A percentile compares a stretch with the other conserved stretches of the same genome.
Conservation (phyloP, 1,140 invertebrate species). For the Ditylenchus dipsaci region DNA sequence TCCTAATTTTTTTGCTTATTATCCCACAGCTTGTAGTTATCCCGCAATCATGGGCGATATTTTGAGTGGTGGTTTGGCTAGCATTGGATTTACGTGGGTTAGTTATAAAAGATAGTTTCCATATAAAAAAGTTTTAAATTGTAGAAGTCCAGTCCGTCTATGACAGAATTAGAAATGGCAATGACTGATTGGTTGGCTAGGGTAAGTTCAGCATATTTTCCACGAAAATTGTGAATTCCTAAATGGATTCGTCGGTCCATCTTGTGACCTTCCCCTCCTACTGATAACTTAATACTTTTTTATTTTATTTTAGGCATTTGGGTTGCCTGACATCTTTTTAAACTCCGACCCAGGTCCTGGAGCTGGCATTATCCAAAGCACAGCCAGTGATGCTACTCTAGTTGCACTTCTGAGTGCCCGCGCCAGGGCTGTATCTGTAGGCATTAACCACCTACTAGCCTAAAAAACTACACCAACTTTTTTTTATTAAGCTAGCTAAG, state of each 20-base stretch:
- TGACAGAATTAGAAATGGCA: conserved; percentile 87
- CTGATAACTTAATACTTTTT: too few species aligned
- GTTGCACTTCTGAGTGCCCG: conserved; percentile 76
- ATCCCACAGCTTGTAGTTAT: conserved; percentile 87
- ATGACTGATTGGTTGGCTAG: conserved; percentile 92
- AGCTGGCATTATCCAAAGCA: conserved; percentile 81
- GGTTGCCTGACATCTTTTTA: conserved; percentile 75
- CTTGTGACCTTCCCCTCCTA: too few species aligned
- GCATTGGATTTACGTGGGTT: conserved; percentile 88
- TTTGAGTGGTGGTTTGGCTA: conserved; percentile 73
- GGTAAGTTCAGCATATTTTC: conserved; percentile 16
- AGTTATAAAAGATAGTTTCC: neutral
- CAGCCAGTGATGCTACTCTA: conserved; percentile 82
- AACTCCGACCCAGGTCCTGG: conserved; percentile 71
- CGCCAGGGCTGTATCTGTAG: conserved; percentile 67
- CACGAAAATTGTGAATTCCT: too few species aligned
- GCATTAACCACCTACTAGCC: neutral
- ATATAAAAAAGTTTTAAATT: conserved; percentile 61
- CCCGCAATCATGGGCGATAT: conserved; percentile 82
- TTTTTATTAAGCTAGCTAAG: neutral
- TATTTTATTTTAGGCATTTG: conserved; percentile 64
- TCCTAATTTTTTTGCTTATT: conserved; percentile 88
- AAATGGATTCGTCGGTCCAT: too few species aligned
- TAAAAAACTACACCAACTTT: too few species aligned
- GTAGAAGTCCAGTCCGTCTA: conserved; percentile 81